Conservation (phyloP, 2,113 vertebrate genomes). For the Cynopterus brachyotis region DNA sequence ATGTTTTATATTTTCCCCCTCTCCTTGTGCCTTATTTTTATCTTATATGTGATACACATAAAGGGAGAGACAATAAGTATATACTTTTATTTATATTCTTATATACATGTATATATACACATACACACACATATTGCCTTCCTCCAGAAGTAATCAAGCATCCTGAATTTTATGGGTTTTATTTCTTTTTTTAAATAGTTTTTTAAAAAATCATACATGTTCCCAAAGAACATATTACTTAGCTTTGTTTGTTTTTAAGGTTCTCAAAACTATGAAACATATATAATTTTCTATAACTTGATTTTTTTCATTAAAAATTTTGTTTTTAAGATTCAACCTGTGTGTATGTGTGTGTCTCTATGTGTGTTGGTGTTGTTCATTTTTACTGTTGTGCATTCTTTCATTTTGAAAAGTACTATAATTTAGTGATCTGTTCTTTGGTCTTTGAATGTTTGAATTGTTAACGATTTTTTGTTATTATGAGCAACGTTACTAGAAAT, state of each 20-base stretch:
- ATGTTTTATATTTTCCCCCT: background rate
- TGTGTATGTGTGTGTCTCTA: background rate
- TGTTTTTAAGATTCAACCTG: background rate
- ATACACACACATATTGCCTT: background rate
- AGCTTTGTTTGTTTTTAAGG: conserved; percentile 9
- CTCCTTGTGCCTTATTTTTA: background rate
- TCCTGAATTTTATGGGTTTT: background rate
- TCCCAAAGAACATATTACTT: background rate
- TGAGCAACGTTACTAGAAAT: background rate
- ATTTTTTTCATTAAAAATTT: background rate
- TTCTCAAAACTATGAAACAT: background rate
- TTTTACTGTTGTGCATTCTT: background rate
- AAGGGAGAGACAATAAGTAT: background rate
- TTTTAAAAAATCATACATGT: background rate
- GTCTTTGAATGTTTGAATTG: background rate
- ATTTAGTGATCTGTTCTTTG: background rate
- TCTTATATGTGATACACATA: background rate
- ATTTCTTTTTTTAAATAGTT: background rate
- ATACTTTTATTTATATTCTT: background rate
- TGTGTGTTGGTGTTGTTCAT: background rate
- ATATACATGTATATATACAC: background rate
- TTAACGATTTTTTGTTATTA: background rate
- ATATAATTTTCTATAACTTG: background rate
- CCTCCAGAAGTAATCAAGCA: background rate
- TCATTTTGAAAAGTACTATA: background rate